Evolutionary conservation across 1,140 invertebrate species (phyloP).

Genomic region (Coboldia fuscipes): DNA sequence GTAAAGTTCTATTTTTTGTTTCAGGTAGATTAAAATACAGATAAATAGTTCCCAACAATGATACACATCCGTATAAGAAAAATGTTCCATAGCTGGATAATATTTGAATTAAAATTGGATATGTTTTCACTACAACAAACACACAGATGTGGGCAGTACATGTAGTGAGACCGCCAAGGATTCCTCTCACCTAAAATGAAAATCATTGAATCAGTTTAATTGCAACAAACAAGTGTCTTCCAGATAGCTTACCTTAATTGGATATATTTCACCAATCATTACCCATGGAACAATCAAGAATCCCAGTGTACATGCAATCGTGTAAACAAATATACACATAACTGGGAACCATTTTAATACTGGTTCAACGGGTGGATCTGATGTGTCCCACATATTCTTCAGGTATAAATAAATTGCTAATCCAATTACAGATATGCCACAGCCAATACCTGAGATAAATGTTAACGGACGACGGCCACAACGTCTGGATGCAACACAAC

Average conservation of each 20-base stretch:
- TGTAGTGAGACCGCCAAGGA: constrained; percentile 41
- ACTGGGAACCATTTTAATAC: constrained; percentile 37
- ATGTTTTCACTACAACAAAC: constrained; percentile 46
- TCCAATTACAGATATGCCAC: constrained; percentile 36
- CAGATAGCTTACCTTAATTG: constrained; percentile 15
- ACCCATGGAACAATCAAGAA: constrained; percentile 49
- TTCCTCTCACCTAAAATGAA: constrained; percentile 30
- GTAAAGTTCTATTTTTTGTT: constrained; percentile 51
- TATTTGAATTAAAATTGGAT: constrained; percentile 26
- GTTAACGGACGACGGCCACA: constrained; percentile 43
- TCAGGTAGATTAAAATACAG: constrained; percentile 51
- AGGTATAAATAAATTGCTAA: constrained; percentile 35
- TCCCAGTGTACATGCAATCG: constrained; percentile 37
- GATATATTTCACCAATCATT: constrained; percentile 51
- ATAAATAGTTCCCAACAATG: constrained; percentile 29
- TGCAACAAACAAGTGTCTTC: too few relatives aligned
- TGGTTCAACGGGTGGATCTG: constrained; percentile 15
- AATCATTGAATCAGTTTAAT: constrained; percentile 1
- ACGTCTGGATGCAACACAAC: constrained; percentile 33
- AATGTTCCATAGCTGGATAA: constrained; percentile 35
- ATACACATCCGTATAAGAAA: constrained; percentile 36
- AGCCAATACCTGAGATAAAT: constrained; percentile 39
- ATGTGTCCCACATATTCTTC: constrained; percentile 22
- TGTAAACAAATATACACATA: constrained; percentile 35
- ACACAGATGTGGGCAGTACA: constrained; percentile 37